phyloP scores from a whole-genome alignment of 2,113 vertebrate species.

The Beaufortia kweichowensis region DNA sequence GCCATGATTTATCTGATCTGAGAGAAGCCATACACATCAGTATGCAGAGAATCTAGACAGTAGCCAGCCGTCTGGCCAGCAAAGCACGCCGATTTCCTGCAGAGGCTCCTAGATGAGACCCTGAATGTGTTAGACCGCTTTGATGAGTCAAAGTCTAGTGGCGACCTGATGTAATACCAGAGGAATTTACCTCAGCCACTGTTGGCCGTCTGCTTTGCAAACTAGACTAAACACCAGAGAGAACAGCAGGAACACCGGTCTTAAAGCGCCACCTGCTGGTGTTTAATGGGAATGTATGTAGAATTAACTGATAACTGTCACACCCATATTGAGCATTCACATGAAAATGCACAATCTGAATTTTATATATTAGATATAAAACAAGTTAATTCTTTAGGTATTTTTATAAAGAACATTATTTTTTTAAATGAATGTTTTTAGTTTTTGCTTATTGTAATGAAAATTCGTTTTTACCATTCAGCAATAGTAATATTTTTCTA shows the following conservation, averaged over 20 bases:
- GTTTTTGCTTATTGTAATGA: too few species aligned
- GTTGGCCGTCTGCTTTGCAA: conserved; percentile 11
- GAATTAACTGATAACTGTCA: too few species aligned
- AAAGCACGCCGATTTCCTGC: conserved; percentile 54
- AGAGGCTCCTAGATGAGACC: conserved; percentile 49
- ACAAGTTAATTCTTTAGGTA: too few species aligned
- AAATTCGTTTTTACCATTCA: too few species aligned
- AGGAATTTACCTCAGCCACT: conserved; percentile 54
- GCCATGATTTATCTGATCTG: conserved; percentile 39
- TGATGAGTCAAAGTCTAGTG: conserved; percentile 59
- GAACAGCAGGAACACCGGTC: neutral
- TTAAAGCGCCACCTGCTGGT: conserved; percentile 28
- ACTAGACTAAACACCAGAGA: conserved; percentile 45
- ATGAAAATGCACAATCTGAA: too few species aligned
- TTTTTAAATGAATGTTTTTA: too few species aligned
- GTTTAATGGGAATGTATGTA: neutral
- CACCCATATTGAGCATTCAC: too few species aligned
- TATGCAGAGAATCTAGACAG: conserved; percentile 52
- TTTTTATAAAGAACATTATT: too few species aligned
- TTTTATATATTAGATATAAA: too few species aligned
- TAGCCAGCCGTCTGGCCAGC: conserved; percentile 43
- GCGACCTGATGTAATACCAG: conserved; percentile 55
- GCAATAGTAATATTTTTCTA: too few species aligned
- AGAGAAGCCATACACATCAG: conserved; percentile 42
- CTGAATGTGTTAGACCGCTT: conserved; percentile 47